Evolutionary conservation across 2,113 vertebrate species (phyloP).

Genomic region (Pterocles burchelli): DNA sequence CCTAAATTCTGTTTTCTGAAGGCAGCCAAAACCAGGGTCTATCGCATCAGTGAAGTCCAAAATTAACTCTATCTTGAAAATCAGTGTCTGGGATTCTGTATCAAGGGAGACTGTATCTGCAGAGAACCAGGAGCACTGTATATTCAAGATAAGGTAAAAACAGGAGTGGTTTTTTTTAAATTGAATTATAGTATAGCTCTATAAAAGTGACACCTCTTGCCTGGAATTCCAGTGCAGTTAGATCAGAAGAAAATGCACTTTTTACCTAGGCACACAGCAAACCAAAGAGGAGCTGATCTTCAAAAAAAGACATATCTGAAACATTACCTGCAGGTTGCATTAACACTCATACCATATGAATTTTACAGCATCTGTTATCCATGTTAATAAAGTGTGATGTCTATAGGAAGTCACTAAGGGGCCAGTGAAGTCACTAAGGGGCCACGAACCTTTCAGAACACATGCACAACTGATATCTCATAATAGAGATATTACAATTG

Average conservation of each 20-base stretch:
- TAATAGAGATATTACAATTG: neutral
- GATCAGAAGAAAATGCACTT: neutral
- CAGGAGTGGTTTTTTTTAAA: neutral
- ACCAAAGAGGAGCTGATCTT: neutral
- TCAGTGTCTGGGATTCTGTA: neutral
- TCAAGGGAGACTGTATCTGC: neutral
- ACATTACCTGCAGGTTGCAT: neutral
- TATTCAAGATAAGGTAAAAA: neutral
- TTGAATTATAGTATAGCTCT: neutral
- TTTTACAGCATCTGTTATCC: neutral
- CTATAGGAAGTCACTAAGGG: neutral
- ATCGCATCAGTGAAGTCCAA: neutral
- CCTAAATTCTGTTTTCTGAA: constrained; percentile 22
- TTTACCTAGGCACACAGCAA: neutral
- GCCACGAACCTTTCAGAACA: neutral
- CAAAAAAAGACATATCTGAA: neutral
- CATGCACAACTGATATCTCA: neutral
- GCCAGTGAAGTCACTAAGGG: neutral
- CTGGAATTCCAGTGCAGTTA: neutral
- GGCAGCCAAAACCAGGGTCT: constrained; percentile 2
- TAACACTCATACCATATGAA: neutral
- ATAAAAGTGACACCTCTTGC: neutral
- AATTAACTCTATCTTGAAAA: neutral
- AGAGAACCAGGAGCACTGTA: neutral
- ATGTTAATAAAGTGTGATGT: neutral